Base-by-base conservation (phyloP, 2,888 invertebrate species). In the Resseliella maxima region DNA sequence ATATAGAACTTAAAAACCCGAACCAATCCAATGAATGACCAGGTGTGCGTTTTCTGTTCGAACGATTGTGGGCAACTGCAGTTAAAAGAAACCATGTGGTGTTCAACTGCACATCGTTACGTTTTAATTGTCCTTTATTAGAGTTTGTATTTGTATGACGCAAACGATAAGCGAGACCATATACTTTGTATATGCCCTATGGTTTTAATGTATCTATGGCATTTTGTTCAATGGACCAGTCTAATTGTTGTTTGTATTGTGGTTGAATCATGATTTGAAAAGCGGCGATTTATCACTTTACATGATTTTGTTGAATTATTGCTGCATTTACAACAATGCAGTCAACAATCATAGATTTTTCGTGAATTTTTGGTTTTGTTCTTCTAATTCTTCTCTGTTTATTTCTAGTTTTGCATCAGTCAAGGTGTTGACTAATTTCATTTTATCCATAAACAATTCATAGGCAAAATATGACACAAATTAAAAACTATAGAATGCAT, bases 71-170 rank as follows among this genome's bases (percentile, higher is more conserved):
- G 59, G 27, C 59, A n/a, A 59, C 59, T 5, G 18, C 27, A 24
- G 5, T 24, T 24, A 59, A 59, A 59, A 59, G 59, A 59, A 59
- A 59, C 59, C 59, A 59, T 59, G 59, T 59, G 59, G 59, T 59
- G 59, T 12, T 50, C n/a, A 50, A 21, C 59, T 59, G 24, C 5
- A 59, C 5, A 6, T 2, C 59, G 27, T 3, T 8, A 59, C 27
- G 59, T 59, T 59, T 59, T 59, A 27, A n/a, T 59, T 59, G 59
- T 59, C 46, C 18, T 50, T 50, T 50, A 50, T 50, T 50, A 50
- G 46, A 18, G 18, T 50, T 8, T 50, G 46, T 50, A 15, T 18
- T 18, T 8, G 18, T 50, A 18, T 50, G 46, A 50, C 41, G n/a
- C n/a, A n/a, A n/a, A n/a, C 46, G 46, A 50, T 50, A 50, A 18